Percentiles rank a stretch among this genome's conserved stretches.
Conservation (phyloP, 2,797 vertebrate genomes). For the Podarcis lilfordi region DNA sequence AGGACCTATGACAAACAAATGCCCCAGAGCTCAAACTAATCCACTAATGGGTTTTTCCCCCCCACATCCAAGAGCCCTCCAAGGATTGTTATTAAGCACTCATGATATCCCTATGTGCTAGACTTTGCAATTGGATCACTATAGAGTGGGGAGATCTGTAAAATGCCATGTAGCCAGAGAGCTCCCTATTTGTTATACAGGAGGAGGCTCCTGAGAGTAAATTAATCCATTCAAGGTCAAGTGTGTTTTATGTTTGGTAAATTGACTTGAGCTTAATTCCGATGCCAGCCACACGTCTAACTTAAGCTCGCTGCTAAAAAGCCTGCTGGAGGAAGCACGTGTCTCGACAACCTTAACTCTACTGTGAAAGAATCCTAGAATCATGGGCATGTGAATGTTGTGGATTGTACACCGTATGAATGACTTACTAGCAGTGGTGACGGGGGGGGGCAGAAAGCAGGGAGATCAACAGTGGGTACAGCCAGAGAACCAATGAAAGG, state of each 20-base stretch:
- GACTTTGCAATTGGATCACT: constrained; percentile 20
- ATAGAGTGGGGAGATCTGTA: background rate
- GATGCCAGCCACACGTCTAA: background rate
- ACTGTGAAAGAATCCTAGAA: background rate
- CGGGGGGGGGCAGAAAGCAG: background rate
- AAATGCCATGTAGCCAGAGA: background rate
- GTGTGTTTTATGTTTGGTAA: constrained; percentile 35
- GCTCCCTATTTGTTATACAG: constrained; percentile 24
- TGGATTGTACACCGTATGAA: background rate
- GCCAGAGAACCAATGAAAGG: too few species aligned
- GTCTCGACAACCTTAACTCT: background rate
- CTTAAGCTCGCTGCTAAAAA: background rate
- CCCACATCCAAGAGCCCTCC: background rate
- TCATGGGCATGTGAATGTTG: background rate
- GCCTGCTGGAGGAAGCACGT: background rate
- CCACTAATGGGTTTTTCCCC: background rate
- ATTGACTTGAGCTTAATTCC: constrained; percentile 21
- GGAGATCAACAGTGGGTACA: background rate
- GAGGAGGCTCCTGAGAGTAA: constrained; percentile 15
- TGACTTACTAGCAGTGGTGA: background rate
- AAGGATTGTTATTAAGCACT: constrained; percentile 3
- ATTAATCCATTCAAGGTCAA: constrained; percentile 46
- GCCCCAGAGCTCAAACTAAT: constrained; percentile 7
- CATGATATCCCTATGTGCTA: background rate
- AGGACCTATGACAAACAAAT: constrained; percentile 7